Conservation (phyloP, 2,888 invertebrate genomes). For the Euzophera pinguis region DNA sequence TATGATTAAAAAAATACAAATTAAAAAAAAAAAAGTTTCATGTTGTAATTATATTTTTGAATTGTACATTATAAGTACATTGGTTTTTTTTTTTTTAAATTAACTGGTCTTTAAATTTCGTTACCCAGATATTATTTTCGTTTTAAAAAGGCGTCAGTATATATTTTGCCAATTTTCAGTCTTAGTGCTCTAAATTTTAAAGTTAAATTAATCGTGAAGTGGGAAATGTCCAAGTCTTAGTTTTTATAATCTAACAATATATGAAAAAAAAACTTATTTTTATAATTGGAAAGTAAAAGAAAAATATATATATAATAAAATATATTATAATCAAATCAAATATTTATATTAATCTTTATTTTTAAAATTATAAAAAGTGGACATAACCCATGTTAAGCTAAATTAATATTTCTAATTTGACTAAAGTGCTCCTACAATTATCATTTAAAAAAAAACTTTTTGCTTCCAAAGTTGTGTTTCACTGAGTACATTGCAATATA, state of each 20-base stretch:
- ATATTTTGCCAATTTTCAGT: constrained; percentile 68
- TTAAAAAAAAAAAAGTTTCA: too few species aligned
- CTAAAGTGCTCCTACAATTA: constrained; percentile 37
- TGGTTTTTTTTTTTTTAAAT: neutral
- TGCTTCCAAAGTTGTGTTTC: constrained; percentile 13
- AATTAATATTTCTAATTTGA: constrained; percentile 32
- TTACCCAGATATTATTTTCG: neutral
- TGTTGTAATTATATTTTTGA: too few species aligned
- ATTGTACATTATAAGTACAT: too few species aligned
- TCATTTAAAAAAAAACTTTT: constrained; percentile 19
- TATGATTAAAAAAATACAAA: too few species aligned
- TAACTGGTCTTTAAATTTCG: neutral
- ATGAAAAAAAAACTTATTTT: too few species aligned
- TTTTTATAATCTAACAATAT: constrained; percentile 1
- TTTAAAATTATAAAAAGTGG: constrained; percentile 17
- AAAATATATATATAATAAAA: too few species aligned
- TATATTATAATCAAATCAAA: neutral
- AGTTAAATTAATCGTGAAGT: constrained; percentile 40
- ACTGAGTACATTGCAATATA: constrained; percentile 2
- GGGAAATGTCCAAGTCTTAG: constrained; percentile 44
- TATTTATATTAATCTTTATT: neutral
- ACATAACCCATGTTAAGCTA: constrained; percentile 25
- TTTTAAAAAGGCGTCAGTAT: constrained; percentile 5
- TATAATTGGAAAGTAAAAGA: too few species aligned
- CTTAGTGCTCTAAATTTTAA: constrained; percentile 70